Base-by-base conservation (phyloP, 2,113 vertebrate genomes). In the Nematolebias whitei region DNA sequence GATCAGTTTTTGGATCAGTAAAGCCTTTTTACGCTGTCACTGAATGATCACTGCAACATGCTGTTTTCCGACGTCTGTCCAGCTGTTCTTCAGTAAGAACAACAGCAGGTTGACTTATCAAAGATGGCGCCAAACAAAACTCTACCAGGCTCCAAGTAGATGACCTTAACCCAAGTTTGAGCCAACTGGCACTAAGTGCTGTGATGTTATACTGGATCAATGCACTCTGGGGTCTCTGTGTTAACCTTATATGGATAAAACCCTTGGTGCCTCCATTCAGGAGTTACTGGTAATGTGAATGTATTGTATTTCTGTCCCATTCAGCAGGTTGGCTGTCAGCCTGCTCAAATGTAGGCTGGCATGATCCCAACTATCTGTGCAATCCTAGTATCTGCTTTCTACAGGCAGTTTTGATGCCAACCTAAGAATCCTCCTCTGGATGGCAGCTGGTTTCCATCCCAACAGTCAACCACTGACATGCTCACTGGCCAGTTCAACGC, bases 21-120 rank as follows among this genome's bases (percentile, higher is more conserved):
- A 35, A 35, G 32, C 32, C 32, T 35, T 35, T 35, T 44, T 44
- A 87, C 87, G 11, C 20, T 22, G 86, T 93, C 85, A 82, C 88
- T 88, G 63, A 84, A 81, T 91, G 90, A 93, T 83, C 88, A 85
- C 90, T 90, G 67, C 91, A 87, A 88, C 86, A 91, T 92, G 92
- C 89, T 92, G 84, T 88, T 94, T 92, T 78, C 22, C 23, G 14
- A 19, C 9, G 44, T n/a, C 9, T 91, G 89, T 93, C 90, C 91
- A 93, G 94, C 93, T 93, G 93, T 93, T 94, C 78, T 80, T 87
- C 84, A 18, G 88, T 86, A 87, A 82, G 85, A 91, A 94, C 26
- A n/a, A 38, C 9, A 12, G 29, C 72, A 76, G 51, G 68, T 45
- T 40, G 61, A 59, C 50, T 60, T 45, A 53, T 70, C 67, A 18